A percentile compares a stretch with the other conserved stretches of the same genome.
Conservation (phyloP, 2,113 vertebrate species). For the rabbit (Oryctolagus cuniculus) region mOryCun1.1 NC_091453.1:8634501-8635000, state of each 20-base stretch:
- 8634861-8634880: not conserved
- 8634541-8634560: not conserved
- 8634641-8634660: not conserved
- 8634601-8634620: not conserved
- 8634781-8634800: not conserved
- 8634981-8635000: conserved; percentile 28
- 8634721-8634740: not conserved
- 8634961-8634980: not conserved
- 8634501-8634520: conserved; percentile 17
- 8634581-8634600: not conserved
- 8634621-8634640: not conserved
- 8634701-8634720: not conserved
- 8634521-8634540: not conserved
- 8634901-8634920: not conserved
- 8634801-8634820: too few relatives aligned
- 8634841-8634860: too few relatives aligned
- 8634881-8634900: not conserved
- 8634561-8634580: not conserved
- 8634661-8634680: not conserved
- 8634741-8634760: not conserved
- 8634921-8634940: conserved; percentile 12
- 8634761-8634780: not conserved
- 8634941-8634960: not conserved
- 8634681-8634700: not conserved
- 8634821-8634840: too few relatives aligned